Evolutionary conservation across 2,888 invertebrate genomes (phyloP).

Genomic region (Orthosia cruda): DNA sequence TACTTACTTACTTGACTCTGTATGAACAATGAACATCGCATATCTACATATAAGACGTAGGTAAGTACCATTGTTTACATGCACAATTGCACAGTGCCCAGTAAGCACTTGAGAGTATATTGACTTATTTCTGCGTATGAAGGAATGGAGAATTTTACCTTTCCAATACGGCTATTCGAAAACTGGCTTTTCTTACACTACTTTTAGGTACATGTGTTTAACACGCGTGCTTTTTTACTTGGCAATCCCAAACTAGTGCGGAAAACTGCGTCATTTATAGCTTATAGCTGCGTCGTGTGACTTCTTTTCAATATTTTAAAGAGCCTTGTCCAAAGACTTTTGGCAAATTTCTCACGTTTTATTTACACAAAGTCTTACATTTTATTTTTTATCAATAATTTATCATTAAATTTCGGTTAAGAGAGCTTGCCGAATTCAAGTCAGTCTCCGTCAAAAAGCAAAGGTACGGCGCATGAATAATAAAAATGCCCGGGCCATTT

Average conservation of each 20-base stretch:
- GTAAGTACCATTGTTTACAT: slow-evolving; percentile 47
- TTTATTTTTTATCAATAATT: no score
- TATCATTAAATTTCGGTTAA: no score
- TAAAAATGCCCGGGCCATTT: no score
- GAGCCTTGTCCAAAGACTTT: no score
- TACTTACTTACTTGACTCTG: slow-evolving; percentile 3
- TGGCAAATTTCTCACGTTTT: no score
- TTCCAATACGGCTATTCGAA: not conserved
- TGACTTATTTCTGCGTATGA: slow-evolving; percentile 23
- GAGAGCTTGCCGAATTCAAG: no score
- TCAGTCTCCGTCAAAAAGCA: no score
- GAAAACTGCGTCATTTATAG: not conserved
- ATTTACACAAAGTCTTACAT: no score
- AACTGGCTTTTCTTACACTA: not conserved
- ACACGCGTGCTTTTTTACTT: not conserved
- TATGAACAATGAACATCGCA: not conserved
- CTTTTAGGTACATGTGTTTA: not conserved
- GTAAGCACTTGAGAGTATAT: slow-evolving; percentile 37
- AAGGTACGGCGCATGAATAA: no score
- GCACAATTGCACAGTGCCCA: slow-evolving; percentile 7
- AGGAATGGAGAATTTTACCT: slow-evolving; percentile 13
- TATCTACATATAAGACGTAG: slow-evolving; percentile 2
- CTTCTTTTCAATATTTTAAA: not conserved
- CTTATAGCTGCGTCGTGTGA: not conserved
- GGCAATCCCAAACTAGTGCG: not conserved